Conservation (phyloP, 2,113 vertebrate genomes). For the Trachemys scripta region DNA sequence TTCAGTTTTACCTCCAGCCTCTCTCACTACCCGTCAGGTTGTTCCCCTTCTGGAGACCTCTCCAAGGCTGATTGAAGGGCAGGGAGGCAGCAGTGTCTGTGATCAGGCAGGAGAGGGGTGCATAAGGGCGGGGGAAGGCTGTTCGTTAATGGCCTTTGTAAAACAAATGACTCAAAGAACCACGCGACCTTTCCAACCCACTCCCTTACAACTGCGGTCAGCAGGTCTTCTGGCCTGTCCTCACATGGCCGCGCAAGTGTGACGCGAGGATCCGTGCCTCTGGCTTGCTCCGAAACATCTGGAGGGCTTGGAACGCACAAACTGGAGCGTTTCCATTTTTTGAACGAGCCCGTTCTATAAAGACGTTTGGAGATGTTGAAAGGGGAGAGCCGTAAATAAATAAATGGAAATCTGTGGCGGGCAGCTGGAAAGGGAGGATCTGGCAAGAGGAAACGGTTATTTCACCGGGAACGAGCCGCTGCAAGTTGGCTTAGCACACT, state of each 20-base stretch:
- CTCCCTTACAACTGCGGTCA: constrained; percentile 56
- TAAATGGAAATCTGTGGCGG: background rate
- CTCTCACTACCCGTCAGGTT: background rate
- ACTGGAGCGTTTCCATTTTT: constrained; percentile 69
- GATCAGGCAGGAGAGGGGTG: background rate
- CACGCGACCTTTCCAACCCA: constrained; percentile 49
- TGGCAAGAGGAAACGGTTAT: background rate
- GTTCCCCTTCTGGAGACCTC: background rate
- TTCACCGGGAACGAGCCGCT: background rate
- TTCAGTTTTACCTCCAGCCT: background rate
- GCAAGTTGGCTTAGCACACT: background rate
- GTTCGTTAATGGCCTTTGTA: background rate
- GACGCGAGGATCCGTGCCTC: constrained; percentile 25
- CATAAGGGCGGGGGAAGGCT: background rate
- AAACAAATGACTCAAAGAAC: constrained; percentile 17
- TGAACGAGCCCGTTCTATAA: constrained; percentile 71
- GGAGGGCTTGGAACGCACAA: constrained; percentile 67
- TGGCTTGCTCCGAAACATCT: constrained; percentile 66
- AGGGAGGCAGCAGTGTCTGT: background rate
- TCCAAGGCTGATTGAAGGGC: background rate
- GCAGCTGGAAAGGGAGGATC: background rate
- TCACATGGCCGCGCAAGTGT: constrained; percentile 53
- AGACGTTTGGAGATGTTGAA: constrained; percentile 52
- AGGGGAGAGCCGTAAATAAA: constrained; percentile 8
- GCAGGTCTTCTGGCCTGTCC: constrained; percentile 55